A percentile compares a stretch with the other conserved stretches of the same genome.
These are phyloP conservation scores for Equus quagga DNA, from an alignment of 2,113 vertebrate species.

Conservation along the genomic window DNA sequence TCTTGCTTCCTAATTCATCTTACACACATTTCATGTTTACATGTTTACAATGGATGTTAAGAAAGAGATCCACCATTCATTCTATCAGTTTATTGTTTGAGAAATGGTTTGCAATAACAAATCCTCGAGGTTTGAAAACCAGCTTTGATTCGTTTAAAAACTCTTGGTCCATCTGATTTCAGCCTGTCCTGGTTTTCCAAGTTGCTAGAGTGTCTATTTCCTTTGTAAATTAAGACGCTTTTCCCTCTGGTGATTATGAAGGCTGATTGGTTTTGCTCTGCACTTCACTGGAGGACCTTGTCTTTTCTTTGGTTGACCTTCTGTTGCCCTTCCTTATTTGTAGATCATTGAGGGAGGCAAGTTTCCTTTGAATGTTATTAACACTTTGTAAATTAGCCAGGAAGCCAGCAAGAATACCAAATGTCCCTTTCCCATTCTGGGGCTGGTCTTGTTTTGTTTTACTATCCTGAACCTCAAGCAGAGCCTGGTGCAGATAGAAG, in stretches of 20 bases:
- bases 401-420: slow-evolving; percentile 54
- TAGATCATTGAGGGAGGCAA: neutral
- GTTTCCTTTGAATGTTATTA: neutral
- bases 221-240: slow-evolving; percentile 10
- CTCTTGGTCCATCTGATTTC: neutral
- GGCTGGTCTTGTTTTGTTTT: neutral
- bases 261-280: neutral
- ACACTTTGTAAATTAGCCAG: slow-evolving; percentile 51
- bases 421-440: slow-evolving; percentile 8
- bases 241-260: neutral
- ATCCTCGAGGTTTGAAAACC: slow-evolving; percentile 57
- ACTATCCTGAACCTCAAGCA: neutral
- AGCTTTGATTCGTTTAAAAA: slow-evolving; percentile 35
- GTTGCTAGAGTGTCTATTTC: slow-evolving; percentile 24
- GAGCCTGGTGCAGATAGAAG: neutral
- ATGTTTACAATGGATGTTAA: slow-evolving; percentile 44
- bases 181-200: neutral
- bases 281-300: neutral
- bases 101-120: slow-evolving; percentile 71
- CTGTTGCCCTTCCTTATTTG: slow-evolving; percentile 18
- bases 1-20: neutral
- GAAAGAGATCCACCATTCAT: slow-evolving; percentile 54
- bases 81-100: slow-evolving; percentile 61
- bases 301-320: slow-evolving; percentile 67
- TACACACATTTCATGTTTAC: neutral